Evolutionary conservation across 2,113 vertebrate genomes (phyloP), one percentile per base, ranked within the genome.

Genomic region (Marmota flaviventris): DNA sequence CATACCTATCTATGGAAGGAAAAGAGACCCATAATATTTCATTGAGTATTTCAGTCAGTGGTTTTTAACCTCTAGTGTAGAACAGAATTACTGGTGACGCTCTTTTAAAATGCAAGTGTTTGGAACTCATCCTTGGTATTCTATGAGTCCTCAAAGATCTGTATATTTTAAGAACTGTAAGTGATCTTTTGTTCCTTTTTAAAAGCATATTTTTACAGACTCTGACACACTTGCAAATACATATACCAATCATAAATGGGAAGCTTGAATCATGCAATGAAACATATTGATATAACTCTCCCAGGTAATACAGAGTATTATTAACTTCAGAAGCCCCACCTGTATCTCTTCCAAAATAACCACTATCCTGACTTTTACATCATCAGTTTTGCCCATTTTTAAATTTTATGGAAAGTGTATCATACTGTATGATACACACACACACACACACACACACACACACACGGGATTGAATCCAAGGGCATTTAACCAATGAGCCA

Each of bases 101-200:
- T n/a, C 81, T 87, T 88, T n/a, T 24, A 92, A 96, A 91, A 84
- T 48, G 16, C 22, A 91, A 39, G 22, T 85, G 32, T 69, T 93
- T 67, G 34, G 10, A 34, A 85, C 37, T 78, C 42, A 42, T 14
- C 42, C 37, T 65, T 37, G 16, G 42, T 65, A 42, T 89, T 58
- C 12, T 51, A 25, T 56, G 91, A 37, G 29, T 63, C 63, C 61
- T 85, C 73, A 69, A 70, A 11, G 48, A 81, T 89, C 84, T 89
- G 22, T 82, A 17, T 89, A 65, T 85, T 86, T 94, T 39, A 92
- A 84, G 53, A 96, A 24, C 91, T 45, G 51, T 27, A 39, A 48
- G 53, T 89, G 42, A 72, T 85, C 32, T 93, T 94, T 79, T 53
- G 32, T 73, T 24, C 29, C 84, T 69, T 10, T 76, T 77, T 75